Evolutionary conservation across 2,113 vertebrate genomes (phyloP), one percentile per base, ranked within the genome.

Genomic region (Blennius ocellaris): DNA sequence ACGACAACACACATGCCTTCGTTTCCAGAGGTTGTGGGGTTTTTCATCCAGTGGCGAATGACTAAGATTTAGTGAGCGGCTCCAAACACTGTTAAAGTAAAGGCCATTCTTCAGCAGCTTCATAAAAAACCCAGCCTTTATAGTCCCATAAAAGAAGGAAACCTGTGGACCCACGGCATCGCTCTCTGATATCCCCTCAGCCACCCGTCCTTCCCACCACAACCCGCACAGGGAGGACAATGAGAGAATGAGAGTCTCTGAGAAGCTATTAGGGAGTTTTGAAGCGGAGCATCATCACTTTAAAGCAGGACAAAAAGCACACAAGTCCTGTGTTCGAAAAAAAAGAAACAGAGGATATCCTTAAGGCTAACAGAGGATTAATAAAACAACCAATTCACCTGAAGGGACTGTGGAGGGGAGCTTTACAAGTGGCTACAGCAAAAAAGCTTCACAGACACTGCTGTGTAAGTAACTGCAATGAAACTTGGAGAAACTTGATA

Each of bases 31-130:
- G 45, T 79, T 72, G 60, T 74, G 63, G 56, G 68, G 64, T 85
- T 83, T 79, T 71, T 86, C 79, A 88, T 81, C 82, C 78, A 68
- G 43, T 76, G 72, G 78, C 39, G 74, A 90, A 85, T 70, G 82
- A 87, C 88, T 82, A 86, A 89, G 89, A 93, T 94, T 93, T 92
- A 91, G 88, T 89, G 90, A 89, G 74, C 72, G 73, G 85, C 64
- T 84, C 89, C 80, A 91, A 93, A 94, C 91, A 93, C 87, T 80
- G 91, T 91, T 92, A 93, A 93, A 92, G 84, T 80, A 90, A 86
- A 93, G 86, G 89, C 91, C 83, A 92, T 94, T 93, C 82, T 82
- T 93, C 89, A 93, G 84, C 82, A 85, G 87, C 86, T 91, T 91
- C 89, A 91, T 91, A 92, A 91, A 93, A 93, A 93, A 87, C 74